These are phyloP conservation scores for Habroteleia sp. DNA, from an alignment of 2,888 invertebrate species.

Conservation along the genomic window DNA sequence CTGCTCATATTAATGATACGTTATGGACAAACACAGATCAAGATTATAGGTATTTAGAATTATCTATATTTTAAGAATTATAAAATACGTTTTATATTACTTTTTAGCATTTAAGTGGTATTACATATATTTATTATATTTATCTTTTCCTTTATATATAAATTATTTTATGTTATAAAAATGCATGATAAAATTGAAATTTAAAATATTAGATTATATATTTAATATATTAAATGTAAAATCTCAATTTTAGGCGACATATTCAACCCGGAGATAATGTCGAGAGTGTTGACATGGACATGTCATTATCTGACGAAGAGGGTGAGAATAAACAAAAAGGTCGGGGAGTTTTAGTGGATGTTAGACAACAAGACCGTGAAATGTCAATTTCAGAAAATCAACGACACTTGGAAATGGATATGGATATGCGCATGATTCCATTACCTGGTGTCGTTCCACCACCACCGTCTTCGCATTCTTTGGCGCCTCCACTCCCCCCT, in stretches of 20 bases:
- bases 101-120: too few species aligned
- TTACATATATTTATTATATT: too few species aligned
- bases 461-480: conserved; percentile 53
- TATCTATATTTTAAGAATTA: neutral
- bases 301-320: conserved; percentile 92
- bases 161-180: too few species aligned
- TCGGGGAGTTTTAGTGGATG: conserved; percentile 74
- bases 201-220: neutral
- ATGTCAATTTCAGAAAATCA: conserved; percentile 76
- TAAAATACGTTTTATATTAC: too few species aligned
- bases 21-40: conserved; percentile 78
- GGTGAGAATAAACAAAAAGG: conserved; percentile 75
- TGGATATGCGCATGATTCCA: conserved; percentile 79
- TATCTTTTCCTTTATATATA: too few species aligned
- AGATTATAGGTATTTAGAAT: conserved; percentile 75
- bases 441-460: conserved; percentile 67
- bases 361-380: conserved; percentile 77
- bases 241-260: conserved; percentile 63
- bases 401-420: conserved; percentile 77
- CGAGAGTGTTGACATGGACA: conserved; percentile 92
- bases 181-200: too few species aligned
- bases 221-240: neutral
- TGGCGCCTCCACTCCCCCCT: conserved; percentile 71
- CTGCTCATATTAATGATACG: conserved; percentile 68
- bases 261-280: conserved; percentile 85